Base-by-base conservation (phyloP, 2,888 invertebrate species). In the Andrena praecox region DNA sequence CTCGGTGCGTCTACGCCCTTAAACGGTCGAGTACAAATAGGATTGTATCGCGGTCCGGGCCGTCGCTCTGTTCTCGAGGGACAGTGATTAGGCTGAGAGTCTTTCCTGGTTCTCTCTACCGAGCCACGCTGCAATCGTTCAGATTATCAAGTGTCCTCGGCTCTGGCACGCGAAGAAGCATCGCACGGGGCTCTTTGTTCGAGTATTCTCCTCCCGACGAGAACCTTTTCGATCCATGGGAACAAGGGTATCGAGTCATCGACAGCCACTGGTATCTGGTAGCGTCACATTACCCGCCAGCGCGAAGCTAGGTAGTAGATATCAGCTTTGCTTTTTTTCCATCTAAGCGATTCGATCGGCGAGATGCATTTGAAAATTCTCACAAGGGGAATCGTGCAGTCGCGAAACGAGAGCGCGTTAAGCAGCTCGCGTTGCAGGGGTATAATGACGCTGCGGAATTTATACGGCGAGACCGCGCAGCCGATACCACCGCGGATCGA, bases 41-140 rank as follows among this genome's bases (percentile, higher is more conserved):
- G 59, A 75, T 75, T 35, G 50, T 24, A 64, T 8, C 29, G 69
- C 20, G 59, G 62, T 52, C 12, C 42, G 12, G 12, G 42, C 42
- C 42, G 42, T 20, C 8, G 48, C 42, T 20, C 12, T 69, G 29
- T 50, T 27, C 50, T 31, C 68, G 29, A 59, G 54, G 24, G 71
- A 68, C 82, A 75, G 80, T 68, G 82, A 86, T 84, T 82, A 80
- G 77, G 71, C 62, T 54, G 80, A 82, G 78, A 80, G 80, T 80
- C 73, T 75, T 75, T 74, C 68, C 80, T 56, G 75, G 70, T 71
- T 75, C 66, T 79, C 60, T 76, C 76, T 64, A 82, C 76, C 62
- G 76, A 52, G 31, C 59, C 66, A 29, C 77, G 31, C 56, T 59
- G 59, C 78, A 62, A 71, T 82, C 85, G 72, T 72, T 77, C 48